Evolutionary conservation across 2,113 vertebrate genomes (phyloP).

Genomic region (Anarrhichthys ocellatus): DNA sequence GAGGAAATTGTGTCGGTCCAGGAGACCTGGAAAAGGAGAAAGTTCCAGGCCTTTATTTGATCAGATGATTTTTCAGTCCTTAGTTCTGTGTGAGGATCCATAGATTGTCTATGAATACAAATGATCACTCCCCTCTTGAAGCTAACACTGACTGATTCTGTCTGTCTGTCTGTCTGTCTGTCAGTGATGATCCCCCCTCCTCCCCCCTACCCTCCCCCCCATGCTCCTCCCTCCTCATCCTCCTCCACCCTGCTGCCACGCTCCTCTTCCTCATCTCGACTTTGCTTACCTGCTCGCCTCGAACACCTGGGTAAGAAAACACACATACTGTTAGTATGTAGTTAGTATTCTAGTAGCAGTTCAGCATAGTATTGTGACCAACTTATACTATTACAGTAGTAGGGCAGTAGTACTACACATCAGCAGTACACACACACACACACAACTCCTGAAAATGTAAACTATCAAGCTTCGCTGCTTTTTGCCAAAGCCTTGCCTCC

Average conservation of each 20-base stretch:
- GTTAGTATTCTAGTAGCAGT: background rate
- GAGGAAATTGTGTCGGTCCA: background rate
- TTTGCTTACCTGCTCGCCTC: constrained; percentile 71
- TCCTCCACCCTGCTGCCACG: constrained; percentile 40
- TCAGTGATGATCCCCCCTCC: constrained; percentile 82
- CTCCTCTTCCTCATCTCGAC: constrained; percentile 27
- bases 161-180: constrained; percentile 49
- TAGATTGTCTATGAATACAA: constrained; percentile 7
- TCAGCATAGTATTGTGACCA: background rate
- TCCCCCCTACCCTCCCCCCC: constrained; percentile 77
- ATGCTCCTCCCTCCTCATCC: constrained; percentile 18
- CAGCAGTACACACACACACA: background rate
- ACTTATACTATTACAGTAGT: background rate
- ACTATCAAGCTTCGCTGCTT: background rate
- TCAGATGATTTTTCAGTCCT: background rate
- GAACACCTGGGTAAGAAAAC: constrained; percentile 74
- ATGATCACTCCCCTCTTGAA: background rate
- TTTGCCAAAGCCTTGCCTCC: constrained; percentile 12
- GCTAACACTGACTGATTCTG: constrained; percentile 4
- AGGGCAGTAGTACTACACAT: background rate
- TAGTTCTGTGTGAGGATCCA: background rate
- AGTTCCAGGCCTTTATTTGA: background rate
- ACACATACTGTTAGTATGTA: background rate
- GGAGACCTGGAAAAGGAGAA: background rate
- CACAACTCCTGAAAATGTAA: background rate